Evolutionary conservation across 2,113 vertebrate species (phyloP).

Genomic region (Trichechus manatus): DNA sequence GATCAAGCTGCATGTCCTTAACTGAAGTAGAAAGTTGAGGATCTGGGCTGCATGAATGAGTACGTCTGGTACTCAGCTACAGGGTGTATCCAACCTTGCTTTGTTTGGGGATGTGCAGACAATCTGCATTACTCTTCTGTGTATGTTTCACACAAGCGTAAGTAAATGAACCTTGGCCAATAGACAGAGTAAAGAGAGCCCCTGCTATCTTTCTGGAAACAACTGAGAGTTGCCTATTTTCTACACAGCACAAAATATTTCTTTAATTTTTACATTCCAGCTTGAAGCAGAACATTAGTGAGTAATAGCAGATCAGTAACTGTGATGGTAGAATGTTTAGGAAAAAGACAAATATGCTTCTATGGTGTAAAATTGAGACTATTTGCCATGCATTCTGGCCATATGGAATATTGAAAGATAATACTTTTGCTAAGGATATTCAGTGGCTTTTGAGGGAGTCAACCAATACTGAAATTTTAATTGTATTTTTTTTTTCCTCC

Average conservation of each 20-base stretch:
- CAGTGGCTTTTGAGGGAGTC: constrained; percentile 78
- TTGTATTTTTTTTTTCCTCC: constrained; percentile 60
- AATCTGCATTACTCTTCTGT: neutral
- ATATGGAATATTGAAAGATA: constrained; percentile 47
- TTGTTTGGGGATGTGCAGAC: constrained; percentile 64
- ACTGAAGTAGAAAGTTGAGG: constrained; percentile 23
- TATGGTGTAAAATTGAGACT: neutral
- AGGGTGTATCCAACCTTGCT: constrained; percentile 61
- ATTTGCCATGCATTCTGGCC: constrained; percentile 10
- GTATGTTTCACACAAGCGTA: constrained; percentile 19
- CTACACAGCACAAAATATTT: constrained; percentile 16
- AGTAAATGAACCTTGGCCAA: constrained; percentile 55
- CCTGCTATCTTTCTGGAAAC: constrained; percentile 19
- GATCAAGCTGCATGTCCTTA: neutral
- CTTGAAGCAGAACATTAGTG: constrained; percentile 33
- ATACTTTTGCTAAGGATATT: constrained; percentile 66
- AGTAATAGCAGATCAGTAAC: constrained; percentile 28
- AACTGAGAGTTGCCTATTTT: neutral
- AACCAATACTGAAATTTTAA: constrained; percentile 79
- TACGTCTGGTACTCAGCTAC: neutral
- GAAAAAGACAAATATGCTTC: neutral
- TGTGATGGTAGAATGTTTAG: constrained; percentile 43
- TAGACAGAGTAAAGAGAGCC: neutral
- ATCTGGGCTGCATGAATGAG: neutral
- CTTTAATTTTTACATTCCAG: constrained; percentile 53